phyloP scores from a whole-genome alignment of 2,888 invertebrate genomes.

The Coremacera marginata region DNA sequence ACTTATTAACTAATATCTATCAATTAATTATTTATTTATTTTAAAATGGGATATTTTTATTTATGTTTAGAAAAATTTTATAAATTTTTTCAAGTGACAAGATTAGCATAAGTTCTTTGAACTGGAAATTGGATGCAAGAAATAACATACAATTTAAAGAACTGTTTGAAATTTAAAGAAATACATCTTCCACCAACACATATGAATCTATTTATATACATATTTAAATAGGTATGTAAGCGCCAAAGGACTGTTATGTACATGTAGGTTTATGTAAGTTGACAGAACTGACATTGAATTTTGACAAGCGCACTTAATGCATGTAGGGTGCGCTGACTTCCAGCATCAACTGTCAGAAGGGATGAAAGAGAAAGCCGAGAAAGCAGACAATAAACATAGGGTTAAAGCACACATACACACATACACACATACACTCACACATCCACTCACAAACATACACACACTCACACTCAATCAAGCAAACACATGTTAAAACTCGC shows the following conservation, averaged over 20 bases:
- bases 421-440: slow-evolving; percentile 39
- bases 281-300: slow-evolving; percentile 61
- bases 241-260: neutral
- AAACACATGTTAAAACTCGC: slow-evolving; percentile 20
- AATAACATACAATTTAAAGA: neutral
- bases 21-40: too few species aligned
- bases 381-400: too few species aligned
- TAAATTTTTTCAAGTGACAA: too few species aligned
- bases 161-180: too few species aligned
- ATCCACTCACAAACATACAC: slow-evolving; percentile 37
- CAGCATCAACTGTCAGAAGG: slow-evolving; percentile 47
- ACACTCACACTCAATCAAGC: slow-evolving; percentile 27
- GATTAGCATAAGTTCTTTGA: neutral
- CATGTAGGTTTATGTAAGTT: slow-evolving; percentile 9
- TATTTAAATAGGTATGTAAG: neutral
- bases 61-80: too few species aligned
- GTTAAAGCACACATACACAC: slow-evolving; percentile 36
- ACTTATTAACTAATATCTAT: too few species aligned
- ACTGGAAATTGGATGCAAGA: neutral
- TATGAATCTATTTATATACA: neutral
- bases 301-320: slow-evolving; percentile 52
- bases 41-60: too few species aligned
- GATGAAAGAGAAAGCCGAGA: slow-evolving; percentile 63
- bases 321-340: slow-evolving; percentile 25
- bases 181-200: neutral